Evolutionary conservation across 2,888 invertebrate genomes (phyloP).

Genomic region (Tipula unca): DNA sequence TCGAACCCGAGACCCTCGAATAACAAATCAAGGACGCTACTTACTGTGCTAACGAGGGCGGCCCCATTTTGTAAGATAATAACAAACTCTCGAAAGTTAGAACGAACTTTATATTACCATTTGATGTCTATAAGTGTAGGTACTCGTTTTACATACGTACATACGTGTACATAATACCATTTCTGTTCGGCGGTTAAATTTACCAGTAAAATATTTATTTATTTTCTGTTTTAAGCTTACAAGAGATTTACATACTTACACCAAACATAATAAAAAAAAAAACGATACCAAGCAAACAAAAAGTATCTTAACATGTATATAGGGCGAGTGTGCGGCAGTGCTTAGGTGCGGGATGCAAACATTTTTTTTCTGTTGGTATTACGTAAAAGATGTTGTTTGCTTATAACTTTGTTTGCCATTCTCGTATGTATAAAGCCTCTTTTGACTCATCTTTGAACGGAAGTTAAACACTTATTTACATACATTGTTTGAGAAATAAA

Average conservation of each 20-base stretch:
- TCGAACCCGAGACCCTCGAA: too few species aligned
- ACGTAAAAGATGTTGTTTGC: not conserved
- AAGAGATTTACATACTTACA: not conserved
- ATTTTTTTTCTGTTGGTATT: not conserved
- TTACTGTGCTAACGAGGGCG: too few species aligned
- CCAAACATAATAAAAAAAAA: not conserved
- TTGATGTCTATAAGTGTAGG: not conserved
- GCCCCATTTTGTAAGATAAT: too few species aligned
- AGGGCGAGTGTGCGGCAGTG: not conserved
- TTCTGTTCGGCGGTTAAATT: not conserved
- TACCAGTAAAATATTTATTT: not conserved
- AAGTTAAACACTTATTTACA: not conserved
- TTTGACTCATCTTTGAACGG: not conserved
- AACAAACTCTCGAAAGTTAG: not conserved
- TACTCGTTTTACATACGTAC: not conserved
- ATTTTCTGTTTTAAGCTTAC: not conserved
- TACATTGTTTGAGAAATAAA: not conserved
- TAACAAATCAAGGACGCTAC: too few species aligned
- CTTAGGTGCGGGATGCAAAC: not conserved
- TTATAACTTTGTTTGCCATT: not conserved
- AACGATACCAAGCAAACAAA: not conserved
- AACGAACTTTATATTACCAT: not conserved
- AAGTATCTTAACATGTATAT: not conserved
- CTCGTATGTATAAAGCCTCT: not conserved
- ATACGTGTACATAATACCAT: not conserved